Percentiles rank a stretch among this genome's conserved stretches.
phyloP scores from a whole-genome alignment of 2,113 vertebrate genomes.

The Entomyzon cyanotis region DNA sequence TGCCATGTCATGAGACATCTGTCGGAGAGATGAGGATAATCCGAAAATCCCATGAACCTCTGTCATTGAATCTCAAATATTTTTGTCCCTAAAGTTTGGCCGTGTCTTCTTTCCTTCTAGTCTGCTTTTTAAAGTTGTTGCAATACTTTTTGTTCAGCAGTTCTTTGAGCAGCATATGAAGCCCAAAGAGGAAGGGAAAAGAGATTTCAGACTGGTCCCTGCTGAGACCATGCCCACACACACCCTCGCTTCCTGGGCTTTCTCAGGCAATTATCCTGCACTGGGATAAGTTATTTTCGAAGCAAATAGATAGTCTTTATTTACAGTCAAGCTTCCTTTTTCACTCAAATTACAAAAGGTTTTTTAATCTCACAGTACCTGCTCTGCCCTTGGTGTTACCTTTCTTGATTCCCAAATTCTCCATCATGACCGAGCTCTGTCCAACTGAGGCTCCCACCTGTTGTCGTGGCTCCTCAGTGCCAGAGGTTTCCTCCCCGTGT shows the following conservation, averaged over 20 bases:
- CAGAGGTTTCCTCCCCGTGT: neutral
- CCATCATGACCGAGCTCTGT: accelerated
- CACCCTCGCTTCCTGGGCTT: accelerated
- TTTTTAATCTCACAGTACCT: neutral
- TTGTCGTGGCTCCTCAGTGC: neutral
- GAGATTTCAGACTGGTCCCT: neutral
- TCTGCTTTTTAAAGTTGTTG: neutral
- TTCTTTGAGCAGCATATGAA: neutral
- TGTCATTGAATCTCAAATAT: neutral
- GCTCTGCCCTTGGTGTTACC: neutral
- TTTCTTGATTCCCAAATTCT: neutral
- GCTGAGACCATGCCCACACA: neutral
- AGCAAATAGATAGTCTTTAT: neutral
- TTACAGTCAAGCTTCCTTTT: neutral
- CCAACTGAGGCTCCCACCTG: neutral
- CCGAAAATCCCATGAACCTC: neutral
- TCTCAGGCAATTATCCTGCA: neutral
- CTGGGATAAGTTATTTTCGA: neutral
- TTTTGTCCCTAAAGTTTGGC: neutral
- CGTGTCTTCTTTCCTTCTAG: neutral
- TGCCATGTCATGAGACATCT: neutral
- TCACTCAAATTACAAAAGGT: neutral
- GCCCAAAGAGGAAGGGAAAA: neutral
- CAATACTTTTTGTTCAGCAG: neutral
- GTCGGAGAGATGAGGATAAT: neutral